Conservation (phyloP, 2,888 invertebrate genomes). For the Hirudinaria manillensis region DNA sequence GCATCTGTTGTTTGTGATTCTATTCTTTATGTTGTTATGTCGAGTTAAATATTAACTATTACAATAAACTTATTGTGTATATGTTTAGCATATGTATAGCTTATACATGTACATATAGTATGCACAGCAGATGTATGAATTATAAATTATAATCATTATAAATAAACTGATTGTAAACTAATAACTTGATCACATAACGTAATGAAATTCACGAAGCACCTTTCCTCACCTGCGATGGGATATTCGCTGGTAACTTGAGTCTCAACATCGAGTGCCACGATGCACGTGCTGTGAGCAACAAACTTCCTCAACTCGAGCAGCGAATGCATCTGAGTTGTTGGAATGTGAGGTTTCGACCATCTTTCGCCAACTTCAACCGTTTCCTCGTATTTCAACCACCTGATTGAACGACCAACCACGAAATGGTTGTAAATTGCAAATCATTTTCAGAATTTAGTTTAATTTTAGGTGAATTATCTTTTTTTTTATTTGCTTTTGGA, state of each 20-base stretch:
- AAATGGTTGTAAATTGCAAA: neutral
- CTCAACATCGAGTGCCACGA: constrained; percentile 31
- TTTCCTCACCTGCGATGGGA: constrained; percentile 34
- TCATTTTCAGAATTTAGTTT: neutral
- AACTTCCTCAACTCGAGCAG: constrained; percentile 87
- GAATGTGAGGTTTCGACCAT: constrained; percentile 90
- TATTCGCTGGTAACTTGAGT: constrained; percentile 17
- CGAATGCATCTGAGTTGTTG: constrained; percentile 89
- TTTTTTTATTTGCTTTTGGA: no score
- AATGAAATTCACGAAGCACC: neutral
- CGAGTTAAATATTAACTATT: no score
- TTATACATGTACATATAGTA: no score
- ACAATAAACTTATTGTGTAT: no score
- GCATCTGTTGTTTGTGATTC: constrained; percentile 24
- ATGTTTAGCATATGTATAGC: no score
- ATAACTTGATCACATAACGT: neutral
- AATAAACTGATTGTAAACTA: neutral
- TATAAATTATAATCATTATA: no score
- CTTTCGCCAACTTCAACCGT: constrained; percentile 97
- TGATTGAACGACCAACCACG: constrained; percentile 37
- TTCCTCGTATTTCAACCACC: constrained; percentile 60
- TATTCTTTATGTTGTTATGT: neutral
- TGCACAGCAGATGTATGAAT: no score
- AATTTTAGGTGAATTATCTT: no score
- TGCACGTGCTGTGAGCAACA: constrained; percentile 65